These are phyloP conservation scores for Pheosia tremula DNA, from an alignment of 2,888 invertebrate species.

Conservation along the genomic window DNA sequence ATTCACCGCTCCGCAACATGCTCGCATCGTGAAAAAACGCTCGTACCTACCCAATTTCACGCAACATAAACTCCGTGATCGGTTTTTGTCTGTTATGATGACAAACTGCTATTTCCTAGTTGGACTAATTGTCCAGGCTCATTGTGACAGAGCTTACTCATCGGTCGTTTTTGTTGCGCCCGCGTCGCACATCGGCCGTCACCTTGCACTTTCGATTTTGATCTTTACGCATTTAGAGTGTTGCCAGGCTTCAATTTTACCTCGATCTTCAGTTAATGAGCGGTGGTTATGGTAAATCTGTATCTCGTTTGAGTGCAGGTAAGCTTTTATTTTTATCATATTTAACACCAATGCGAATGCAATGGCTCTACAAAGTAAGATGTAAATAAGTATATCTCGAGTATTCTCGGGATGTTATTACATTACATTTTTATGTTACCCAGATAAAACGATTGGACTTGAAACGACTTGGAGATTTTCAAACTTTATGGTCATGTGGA, in stretches of 20 bases:
- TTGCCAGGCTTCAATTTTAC: constrained; percentile 10
- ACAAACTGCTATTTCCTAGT: constrained; percentile 74
- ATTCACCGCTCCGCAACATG: constrained; percentile 38
- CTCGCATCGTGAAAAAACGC: constrained; percentile 55
- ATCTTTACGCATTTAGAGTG: constrained; percentile 35
- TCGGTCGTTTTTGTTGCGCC: constrained; percentile 57
- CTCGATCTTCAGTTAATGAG: neutral
- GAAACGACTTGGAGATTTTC: too few species aligned
- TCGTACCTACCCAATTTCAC: constrained; percentile 75
- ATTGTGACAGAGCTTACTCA: constrained; percentile 63
- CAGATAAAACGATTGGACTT: too few species aligned
- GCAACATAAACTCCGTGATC: constrained; percentile 76
- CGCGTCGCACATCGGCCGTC: constrained; percentile 56
- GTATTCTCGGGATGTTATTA: too few species aligned
- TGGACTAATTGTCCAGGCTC: constrained; percentile 61
- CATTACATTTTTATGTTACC: too few species aligned
- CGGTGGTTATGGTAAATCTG: too few species aligned
- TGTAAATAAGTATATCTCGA: too few species aligned
- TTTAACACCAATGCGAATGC: too few species aligned
- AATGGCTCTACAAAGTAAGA: too few species aligned
- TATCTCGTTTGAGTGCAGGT: too few species aligned
- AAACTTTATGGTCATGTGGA: too few species aligned
- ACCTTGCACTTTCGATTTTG: constrained; percentile 78
- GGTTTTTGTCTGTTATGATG: constrained; percentile 76
- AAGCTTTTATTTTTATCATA: too few species aligned